These are phyloP conservation scores for Nomada goodeniana DNA, from an alignment of 2,888 invertebrate species.

Conservation along the genomic window DNA sequence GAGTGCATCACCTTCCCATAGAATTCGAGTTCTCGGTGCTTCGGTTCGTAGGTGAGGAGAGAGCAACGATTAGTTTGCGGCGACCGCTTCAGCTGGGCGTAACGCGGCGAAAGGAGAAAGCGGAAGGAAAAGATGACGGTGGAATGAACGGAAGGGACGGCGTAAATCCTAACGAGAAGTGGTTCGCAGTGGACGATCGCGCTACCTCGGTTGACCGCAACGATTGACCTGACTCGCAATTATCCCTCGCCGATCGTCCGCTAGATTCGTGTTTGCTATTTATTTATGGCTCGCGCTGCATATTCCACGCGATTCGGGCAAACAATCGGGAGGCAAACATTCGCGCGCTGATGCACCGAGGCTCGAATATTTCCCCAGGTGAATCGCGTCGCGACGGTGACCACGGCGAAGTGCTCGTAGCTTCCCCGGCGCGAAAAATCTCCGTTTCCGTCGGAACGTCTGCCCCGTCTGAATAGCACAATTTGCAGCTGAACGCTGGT, in stretches of 20 bases:
- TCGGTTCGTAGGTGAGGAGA: too few species aligned
- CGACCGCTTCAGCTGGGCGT: too few species aligned
- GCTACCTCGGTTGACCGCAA: conserved; percentile 62
- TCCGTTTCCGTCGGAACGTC: neutral
- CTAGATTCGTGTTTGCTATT: conserved; percentile 75
- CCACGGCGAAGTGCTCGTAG: conserved; percentile 34
- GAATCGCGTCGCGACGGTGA: conserved; percentile 35
- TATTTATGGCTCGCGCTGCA: conserved; percentile 74
- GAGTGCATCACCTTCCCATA: too few species aligned
- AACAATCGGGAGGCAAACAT: conserved; percentile 72
- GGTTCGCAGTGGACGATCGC: conserved; percentile 42
- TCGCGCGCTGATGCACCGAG: conserved; percentile 29
- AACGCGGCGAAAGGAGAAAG: too few species aligned
- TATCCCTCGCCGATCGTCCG: conserved; percentile 70
- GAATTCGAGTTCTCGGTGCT: neutral
- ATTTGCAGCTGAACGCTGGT: conserved; percentile 26
- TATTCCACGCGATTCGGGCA: conserved; percentile 66
- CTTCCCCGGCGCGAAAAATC: neutral
- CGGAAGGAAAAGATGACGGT: too few species aligned
- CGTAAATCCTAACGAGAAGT: neutral
- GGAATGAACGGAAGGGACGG: neutral
- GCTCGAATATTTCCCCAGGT: conserved; percentile 49
- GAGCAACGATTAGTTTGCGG: too few species aligned
- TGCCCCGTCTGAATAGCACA: conserved; percentile 6
- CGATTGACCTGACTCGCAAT: conserved; percentile 73